Conservation (phyloP, 2,888 invertebrate species). For the Trissolcus japonicus region DNA sequence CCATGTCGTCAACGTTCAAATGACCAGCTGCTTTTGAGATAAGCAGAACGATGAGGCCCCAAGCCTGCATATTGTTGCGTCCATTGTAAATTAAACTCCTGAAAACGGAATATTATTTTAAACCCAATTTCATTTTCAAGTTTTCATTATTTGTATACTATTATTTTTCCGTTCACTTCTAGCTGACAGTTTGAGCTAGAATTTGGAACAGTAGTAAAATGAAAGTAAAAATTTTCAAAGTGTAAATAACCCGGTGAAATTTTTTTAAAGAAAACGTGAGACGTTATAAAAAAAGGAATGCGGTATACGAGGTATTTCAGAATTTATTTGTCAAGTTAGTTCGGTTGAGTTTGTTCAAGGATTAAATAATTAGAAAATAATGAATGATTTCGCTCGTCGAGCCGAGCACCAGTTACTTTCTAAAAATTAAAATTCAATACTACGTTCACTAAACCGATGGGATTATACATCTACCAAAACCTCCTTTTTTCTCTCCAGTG, state of each 20-base stretch:
- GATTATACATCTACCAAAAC: neutral
- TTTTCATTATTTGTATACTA: too few relatives aligned
- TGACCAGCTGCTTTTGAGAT: conserved; percentile 95
- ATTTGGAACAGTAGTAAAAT: too few relatives aligned
- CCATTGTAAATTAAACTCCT: conserved; percentile 94
- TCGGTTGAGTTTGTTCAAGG: conserved; percentile 3
- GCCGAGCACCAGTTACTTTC: conserved; percentile 19
- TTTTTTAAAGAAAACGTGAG: too few relatives aligned
- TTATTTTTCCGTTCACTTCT: too few relatives aligned
- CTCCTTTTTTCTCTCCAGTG: neutral
- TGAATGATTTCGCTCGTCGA: conserved; percentile 15
- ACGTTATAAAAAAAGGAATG: too few relatives aligned
- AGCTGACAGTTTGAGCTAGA: too few relatives aligned
- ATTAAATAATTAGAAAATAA: conserved; percentile 15
- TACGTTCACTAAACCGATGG: conserved; percentile 7
- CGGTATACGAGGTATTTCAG: too few relatives aligned
- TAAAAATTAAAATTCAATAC: conserved; percentile 38
- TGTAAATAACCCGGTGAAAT: too few relatives aligned
- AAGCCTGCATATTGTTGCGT: conserved; percentile 94
- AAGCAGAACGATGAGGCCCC: conserved; percentile 93
- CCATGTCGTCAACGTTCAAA: conserved; percentile 87
- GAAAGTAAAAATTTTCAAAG: too few relatives aligned
- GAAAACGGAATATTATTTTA: conserved; percentile 57
- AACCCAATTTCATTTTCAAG: too few relatives aligned
- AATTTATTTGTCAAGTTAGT: neutral